Evolutionary conservation across 2,888 invertebrate genomes (phyloP), one percentile per base, ranked within the genome.

Genomic region (Troides oblongomaculatus): DNA sequence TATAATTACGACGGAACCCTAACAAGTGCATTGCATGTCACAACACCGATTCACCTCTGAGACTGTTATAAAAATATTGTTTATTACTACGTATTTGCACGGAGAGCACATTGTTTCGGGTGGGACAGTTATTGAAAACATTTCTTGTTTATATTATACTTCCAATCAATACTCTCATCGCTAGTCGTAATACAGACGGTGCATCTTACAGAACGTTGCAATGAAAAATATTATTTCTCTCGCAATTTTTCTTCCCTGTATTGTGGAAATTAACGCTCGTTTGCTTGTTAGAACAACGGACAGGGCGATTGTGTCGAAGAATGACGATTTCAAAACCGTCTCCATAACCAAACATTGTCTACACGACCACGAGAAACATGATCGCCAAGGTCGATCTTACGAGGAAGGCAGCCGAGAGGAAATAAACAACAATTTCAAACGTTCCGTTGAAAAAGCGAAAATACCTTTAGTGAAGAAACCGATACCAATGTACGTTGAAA

Each of bases 401-500:
- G 58, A 56, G 10, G 63, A 70, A 18, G 25, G 59, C 21, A 62
- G 64, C 21, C 62, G 64, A 30, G 64, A 67, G 56, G 62, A 68
- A 56, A 70, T 50, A 23, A 58, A 61, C 8, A 65, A 62, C 10
- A 36, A 68, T 23, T 36, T 60, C 21, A 71, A 72, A 65, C 66
- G 62, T 18, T 68, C 63, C 25, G 56, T 64, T 18, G 69, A 70
- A 17, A 68, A 70, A 63, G 64, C 68, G 18, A 76, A 77, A 70
- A 58, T 65, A 60, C 74, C 76, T 4, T 77, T 87, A 23, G 81
- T 89, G 1, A 89, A 86, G 66, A 88, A 87, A 79, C 89, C 90
- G 0, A 86, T 90, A 74, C 87, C 89, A 0, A 90, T 87, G 76
- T 90, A 81, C 67, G 82, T 79, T 17, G 88, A 88, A 17, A 72